Evolutionary conservation across 1,140 invertebrate species (phyloP).

Genomic region (Temnothorax longispinosus): DNA sequence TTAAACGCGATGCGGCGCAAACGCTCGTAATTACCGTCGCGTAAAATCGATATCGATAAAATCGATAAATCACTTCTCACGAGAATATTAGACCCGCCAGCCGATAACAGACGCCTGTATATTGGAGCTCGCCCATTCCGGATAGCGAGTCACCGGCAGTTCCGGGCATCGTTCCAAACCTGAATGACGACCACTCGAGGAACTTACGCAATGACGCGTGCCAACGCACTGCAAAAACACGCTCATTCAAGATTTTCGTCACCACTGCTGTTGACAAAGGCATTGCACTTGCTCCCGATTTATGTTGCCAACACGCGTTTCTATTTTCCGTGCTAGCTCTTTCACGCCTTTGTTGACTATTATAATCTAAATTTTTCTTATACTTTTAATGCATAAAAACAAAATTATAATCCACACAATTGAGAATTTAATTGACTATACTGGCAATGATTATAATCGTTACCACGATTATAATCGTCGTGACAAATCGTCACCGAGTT

Average conservation of each 20-base stretch:
- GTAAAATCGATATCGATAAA: constrained; percentile 55
- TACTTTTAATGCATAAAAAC: neutral
- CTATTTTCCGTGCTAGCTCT: neutral
- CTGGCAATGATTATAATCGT: too few species aligned
- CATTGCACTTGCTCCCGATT: constrained; percentile 37
- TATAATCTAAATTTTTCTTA: neutral
- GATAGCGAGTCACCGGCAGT: constrained; percentile 40
- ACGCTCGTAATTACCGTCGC: constrained; percentile 39
- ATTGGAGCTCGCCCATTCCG: constrained; percentile 38
- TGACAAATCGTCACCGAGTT: too few species aligned
- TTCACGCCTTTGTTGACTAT: neutral
- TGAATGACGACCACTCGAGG: constrained; percentile 68
- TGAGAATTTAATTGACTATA: too few species aligned
- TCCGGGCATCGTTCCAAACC: constrained; percentile 73
- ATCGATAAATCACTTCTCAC: constrained; percentile 61
- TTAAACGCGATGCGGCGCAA: constrained; percentile 5
- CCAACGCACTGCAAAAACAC: constrained; percentile 66
- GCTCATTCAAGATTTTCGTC: constrained; percentile 65
- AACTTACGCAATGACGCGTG: constrained; percentile 65
- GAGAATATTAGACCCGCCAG: constrained; percentile 58
- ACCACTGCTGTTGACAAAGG: constrained; percentile 19
- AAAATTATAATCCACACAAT: neutral
- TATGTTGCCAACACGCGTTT: neutral
- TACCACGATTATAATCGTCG: too few species aligned
- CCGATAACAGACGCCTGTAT: constrained; percentile 57